phyloP scores from a whole-genome alignment of 1,140 invertebrate species.

The Platyscapa corneri region DNA sequence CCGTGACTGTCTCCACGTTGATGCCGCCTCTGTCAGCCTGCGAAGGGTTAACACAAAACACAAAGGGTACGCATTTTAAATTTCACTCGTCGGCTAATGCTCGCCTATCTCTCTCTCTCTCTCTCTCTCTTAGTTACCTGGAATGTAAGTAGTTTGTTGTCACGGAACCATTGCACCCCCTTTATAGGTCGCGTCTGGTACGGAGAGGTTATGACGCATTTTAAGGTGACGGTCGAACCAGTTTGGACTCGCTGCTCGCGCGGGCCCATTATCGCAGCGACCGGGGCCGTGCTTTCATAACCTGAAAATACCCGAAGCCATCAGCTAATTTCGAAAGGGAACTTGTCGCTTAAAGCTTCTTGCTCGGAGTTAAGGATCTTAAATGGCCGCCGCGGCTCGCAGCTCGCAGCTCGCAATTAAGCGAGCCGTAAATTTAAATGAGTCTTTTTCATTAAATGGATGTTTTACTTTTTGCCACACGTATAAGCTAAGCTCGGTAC shows the following conservation, averaged over 20 bases:
- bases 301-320: slow-evolving; percentile 60
- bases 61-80: too few species aligned
- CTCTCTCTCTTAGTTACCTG: slow-evolving; percentile 69
- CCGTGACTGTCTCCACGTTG: slow-evolving; percentile 73
- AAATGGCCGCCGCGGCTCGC: too few species aligned
- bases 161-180: slow-evolving; percentile 72
- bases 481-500: not conserved
- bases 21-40: slow-evolving; percentile 72
- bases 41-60: not conserved
- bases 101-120: too few species aligned
- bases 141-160: slow-evolving; percentile 74
- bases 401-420: not conserved
- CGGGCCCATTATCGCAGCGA: slow-evolving; percentile 72
- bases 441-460: not conserved
- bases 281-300: slow-evolving; percentile 72
- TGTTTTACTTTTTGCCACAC: slow-evolving; percentile 7
- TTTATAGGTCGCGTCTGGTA: slow-evolving; percentile 71
- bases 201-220: slow-evolving; percentile 72
- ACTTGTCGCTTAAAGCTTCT: not conserved
- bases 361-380: not conserved
- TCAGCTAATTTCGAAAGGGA: not conserved
- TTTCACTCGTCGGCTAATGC: too few species aligned
- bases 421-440: not conserved
- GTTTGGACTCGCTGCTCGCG: slow-evolving; percentile 69
- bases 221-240: slow-evolving; percentile 73